These are phyloP conservation scores for Pyrrhosoma nymphula DNA, from an alignment of 2,888 invertebrate genomes.

Conservation along the genomic window DNA sequence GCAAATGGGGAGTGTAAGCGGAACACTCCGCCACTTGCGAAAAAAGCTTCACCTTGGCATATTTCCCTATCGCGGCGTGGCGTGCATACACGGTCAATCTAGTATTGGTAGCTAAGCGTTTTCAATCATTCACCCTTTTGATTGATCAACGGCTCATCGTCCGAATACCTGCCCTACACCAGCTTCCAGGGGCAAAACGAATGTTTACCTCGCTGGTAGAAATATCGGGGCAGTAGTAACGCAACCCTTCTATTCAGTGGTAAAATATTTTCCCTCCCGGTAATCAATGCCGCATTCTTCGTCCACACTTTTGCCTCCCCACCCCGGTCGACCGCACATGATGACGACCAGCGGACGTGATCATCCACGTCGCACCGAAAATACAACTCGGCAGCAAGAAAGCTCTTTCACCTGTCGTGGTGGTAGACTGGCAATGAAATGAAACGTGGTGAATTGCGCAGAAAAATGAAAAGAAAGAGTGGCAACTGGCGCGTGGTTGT, in stretches of 20 bases:
- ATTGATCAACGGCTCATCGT: not conserved
- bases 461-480: not conserved
- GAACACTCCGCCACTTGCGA: no score
- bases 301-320: not conserved
- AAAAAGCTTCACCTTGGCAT: not conserved
- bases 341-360: not conserved
- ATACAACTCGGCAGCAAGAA: not conserved
- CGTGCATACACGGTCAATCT: not conserved
- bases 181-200: not conserved
- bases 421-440: not conserved
- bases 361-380: not conserved
- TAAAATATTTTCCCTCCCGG: not conserved
- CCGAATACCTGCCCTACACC: not conserved
- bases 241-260: not conserved
- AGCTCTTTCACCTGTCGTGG: not conserved
- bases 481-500: no score
- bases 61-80: not conserved
- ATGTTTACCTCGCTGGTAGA: not conserved
- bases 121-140: not conserved
- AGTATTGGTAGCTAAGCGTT: not conserved
- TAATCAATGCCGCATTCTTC: constrained; percentile 20
- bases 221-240: not conserved
- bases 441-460: not conserved
- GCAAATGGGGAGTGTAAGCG: no score
- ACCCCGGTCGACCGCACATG: not conserved